Conservation (phyloP, 2,888 invertebrate species). For the Luperina nickerlii region DNA sequence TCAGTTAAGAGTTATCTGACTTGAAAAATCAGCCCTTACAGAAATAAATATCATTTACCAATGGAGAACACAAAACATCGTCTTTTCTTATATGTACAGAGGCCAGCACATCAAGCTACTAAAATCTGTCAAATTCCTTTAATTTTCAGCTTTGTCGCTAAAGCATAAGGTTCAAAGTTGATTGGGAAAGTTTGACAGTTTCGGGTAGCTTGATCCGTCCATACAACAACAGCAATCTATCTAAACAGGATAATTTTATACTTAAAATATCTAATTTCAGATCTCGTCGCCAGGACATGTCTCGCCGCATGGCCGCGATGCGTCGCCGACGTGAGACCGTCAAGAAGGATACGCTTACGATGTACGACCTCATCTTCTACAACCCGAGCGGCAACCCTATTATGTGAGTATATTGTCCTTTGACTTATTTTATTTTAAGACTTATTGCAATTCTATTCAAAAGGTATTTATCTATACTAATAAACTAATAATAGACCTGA, state of each 20-base stretch:
- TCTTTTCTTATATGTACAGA: background rate
- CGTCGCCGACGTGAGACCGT: constrained; percentile 78
- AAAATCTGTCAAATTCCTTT: no score
- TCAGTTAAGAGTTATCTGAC: no score
- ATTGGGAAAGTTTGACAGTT: no score
- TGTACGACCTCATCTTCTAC: constrained; percentile 98
- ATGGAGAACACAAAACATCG: background rate
- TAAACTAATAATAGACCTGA: no score
- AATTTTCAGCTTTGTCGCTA: no score
- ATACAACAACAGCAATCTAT: background rate
- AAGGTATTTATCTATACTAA: background rate
- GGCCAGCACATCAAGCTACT: no score
- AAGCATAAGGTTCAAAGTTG: no score
- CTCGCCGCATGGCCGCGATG: constrained; percentile 79
- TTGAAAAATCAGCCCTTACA: no score
- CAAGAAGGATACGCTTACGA: constrained; percentile 92
- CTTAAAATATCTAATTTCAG: constrained; percentile 61
- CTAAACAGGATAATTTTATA: background rate
- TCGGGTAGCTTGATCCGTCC: background rate
- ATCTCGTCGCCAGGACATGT: constrained; percentile 78
- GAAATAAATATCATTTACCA: no score
- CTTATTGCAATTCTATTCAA: background rate
- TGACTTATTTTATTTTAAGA: background rate
- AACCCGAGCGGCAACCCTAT: constrained; percentile 95
- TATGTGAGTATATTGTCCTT: constrained; percentile 85